A percentile compares a stretch with the other conserved stretches of the same genome.
Conservation (phyloP, 2,113 vertebrate genomes). For the Psilopsiagon aurifrons region DNA sequence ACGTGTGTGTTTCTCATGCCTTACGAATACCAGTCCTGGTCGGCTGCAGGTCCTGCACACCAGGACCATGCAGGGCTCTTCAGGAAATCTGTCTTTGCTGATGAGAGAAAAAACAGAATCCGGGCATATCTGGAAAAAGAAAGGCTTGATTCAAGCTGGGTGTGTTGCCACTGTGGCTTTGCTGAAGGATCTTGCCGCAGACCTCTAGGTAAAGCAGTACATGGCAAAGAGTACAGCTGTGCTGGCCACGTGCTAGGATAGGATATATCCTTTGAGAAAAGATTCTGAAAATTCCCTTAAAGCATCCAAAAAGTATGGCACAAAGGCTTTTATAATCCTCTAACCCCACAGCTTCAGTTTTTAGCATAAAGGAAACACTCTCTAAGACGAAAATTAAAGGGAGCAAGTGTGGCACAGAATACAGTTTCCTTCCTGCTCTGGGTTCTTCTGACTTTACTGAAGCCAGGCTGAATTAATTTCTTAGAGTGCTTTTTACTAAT, state of each 20-base stretch:
- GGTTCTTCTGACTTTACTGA: background rate
- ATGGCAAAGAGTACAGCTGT: background rate
- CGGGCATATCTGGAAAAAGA: too few species aligned
- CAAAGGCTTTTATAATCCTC: background rate
- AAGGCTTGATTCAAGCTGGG: background rate
- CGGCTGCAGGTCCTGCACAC: background rate
- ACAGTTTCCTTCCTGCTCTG: background rate
- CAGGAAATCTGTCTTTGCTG: background rate
- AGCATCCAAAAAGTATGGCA: background rate
- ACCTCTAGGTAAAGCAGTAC: background rate
- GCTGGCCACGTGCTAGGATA: accelerated
- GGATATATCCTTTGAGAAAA: background rate
- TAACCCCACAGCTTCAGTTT: background rate
- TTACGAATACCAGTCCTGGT: background rate
- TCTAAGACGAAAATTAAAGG: background rate
- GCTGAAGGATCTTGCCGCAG: background rate
- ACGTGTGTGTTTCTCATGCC: accelerated
- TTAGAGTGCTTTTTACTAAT: conserved; percentile 61
- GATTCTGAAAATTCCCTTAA: background rate
- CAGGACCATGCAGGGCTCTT: background rate
- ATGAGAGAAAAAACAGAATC: background rate
- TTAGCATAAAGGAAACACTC: background rate
- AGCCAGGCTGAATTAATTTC: conserved; percentile 43
- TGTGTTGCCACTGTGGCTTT: background rate
- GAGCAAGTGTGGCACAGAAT: background rate